Evolutionary conservation across 53 echinoderm and acorn worm genomes (phyloP), one percentile per base, ranked within the genome.

Genomic region (Actinopyga echinites): DNA sequence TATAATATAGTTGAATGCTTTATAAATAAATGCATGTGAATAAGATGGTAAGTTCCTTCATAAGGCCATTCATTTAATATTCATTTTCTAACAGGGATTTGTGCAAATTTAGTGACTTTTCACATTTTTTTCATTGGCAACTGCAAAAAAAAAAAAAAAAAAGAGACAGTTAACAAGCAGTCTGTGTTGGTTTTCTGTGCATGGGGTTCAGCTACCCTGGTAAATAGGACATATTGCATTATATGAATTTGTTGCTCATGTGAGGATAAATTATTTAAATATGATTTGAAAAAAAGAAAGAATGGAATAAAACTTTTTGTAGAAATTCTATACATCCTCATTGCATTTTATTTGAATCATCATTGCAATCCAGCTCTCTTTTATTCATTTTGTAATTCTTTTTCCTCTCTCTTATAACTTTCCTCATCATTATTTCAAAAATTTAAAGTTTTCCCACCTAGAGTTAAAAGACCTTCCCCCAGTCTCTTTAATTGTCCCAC

Each of bases 311-410:
- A 71, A 71, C 71, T 32, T 71, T 71, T 71, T 71, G 71, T 71
- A 71, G 71, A 71, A 71, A 71, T 71, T 71, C 71, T 71, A 71
- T n/a, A n/a, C n/a, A n/a, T n/a, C n/a, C n/a, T n/a, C n/a, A n/a
- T n/a, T n/a, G n/a, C n/a, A n/a, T n/a, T n/a, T n/a, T n/a, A n/a
- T n/a, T n/a, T n/a, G n/a, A n/a, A n/a, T n/a, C n/a, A n/a, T n/a
- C n/a, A n/a, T n/a, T n/a, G n/a, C n/a, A n/a, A n/a, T n/a, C n/a
- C n/a, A n/a, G n/a, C n/a, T n/a, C n/a, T n/a, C n/a, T n/a, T n/a
- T n/a, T n/a, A n/a, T n/a, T n/a, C n/a, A n/a, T n/a, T n/a, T n/a
- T n/a, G n/a, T n/a, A n/a, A n/a, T n/a, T n/a, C n/a, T n/a, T n/a
- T n/a, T n/a, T n/a, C n/a, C n/a, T n/a, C n/a, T n/a, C n/a, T n/a